These are phyloP conservation scores for Pogonocichla stellata DNA, from an alignment of 2,113 vertebrate genomes.

Conservation along the genomic window DNA sequence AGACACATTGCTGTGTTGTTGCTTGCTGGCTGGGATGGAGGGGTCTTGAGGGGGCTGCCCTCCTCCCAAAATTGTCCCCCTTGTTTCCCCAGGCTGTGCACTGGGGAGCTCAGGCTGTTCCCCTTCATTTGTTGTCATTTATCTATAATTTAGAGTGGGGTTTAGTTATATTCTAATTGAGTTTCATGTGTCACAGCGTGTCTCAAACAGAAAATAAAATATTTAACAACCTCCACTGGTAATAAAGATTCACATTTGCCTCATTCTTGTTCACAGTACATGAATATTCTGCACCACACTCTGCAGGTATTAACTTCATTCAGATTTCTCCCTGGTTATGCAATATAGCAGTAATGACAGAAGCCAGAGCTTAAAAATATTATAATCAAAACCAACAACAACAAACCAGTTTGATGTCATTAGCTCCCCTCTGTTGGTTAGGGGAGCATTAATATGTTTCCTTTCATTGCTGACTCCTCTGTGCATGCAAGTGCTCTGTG, in stretches of 20 bases:
- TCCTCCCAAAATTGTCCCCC: background rate
- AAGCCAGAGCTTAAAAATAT: constrained; percentile 24
- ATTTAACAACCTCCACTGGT: constrained; percentile 65
- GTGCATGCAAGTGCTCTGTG: rapidly evolving
- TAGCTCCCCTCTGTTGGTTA: background rate
- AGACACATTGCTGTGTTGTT: rapidly evolving
- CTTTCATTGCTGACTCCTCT: background rate
- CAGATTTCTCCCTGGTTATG: constrained; percentile 55
- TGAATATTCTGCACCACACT: constrained; percentile 45
- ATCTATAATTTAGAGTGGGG: constrained; percentile 29
- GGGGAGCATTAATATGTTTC: background rate
- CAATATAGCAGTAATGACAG: constrained; percentile 37
- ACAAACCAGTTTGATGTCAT: constrained; percentile 5
- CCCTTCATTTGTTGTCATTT: constrained; percentile 33
- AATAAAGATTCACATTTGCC: constrained; percentile 66
- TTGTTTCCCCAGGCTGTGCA: background rate
- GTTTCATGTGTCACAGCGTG: constrained; percentile 51
- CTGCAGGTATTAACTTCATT: constrained; percentile 55
- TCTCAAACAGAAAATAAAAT: constrained; percentile 68
- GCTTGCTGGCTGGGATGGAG: background rate
- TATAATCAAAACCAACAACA: background rate
- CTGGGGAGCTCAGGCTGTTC: background rate
- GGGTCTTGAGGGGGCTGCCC: background rate
- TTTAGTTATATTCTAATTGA: constrained; percentile 53
- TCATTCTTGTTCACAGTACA: constrained; percentile 38